Conservation (phyloP, 2,797 vertebrate species). For the Enteromius treurensis region DNA sequence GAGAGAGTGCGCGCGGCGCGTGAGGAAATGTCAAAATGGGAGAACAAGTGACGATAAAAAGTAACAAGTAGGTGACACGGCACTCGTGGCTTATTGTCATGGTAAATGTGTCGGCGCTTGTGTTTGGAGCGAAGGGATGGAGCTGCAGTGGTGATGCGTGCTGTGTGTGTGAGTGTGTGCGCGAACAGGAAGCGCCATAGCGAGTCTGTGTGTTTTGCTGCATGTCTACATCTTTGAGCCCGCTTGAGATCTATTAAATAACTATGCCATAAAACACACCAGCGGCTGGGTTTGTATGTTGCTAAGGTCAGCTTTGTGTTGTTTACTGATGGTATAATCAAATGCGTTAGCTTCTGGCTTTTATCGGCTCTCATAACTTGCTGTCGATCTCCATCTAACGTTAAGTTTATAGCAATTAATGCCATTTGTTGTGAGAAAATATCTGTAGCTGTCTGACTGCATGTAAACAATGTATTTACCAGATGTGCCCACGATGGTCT, state of each 20-base stretch:
- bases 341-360: background rate
- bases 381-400: background rate
- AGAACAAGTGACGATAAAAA: conserved; percentile 59
- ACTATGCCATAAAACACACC: background rate
- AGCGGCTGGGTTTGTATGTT: background rate
- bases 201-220: conserved; percentile 23
- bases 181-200: conserved; percentile 36
- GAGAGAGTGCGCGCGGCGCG: conserved; percentile 5
- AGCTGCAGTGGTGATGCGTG: conserved; percentile 34
- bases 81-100: background rate
- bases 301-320: no score
- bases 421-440: background rate
- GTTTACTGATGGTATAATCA: background rate
- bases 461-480: background rate
- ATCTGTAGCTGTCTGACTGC: background rate
- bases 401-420: background rate
- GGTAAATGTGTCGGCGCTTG: background rate
- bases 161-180: background rate
- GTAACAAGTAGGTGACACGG: conserved; percentile 67
- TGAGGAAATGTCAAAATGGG: conserved; percentile 69
- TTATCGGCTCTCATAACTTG: background rate
- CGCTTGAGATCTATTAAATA: background rate
- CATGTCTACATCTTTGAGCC: background rate
- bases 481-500: background rate
- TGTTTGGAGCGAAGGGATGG: background rate